Base-by-base conservation (phyloP, 2,113 vertebrate species). In the Protobothrops mucrosquamatus region DNA sequence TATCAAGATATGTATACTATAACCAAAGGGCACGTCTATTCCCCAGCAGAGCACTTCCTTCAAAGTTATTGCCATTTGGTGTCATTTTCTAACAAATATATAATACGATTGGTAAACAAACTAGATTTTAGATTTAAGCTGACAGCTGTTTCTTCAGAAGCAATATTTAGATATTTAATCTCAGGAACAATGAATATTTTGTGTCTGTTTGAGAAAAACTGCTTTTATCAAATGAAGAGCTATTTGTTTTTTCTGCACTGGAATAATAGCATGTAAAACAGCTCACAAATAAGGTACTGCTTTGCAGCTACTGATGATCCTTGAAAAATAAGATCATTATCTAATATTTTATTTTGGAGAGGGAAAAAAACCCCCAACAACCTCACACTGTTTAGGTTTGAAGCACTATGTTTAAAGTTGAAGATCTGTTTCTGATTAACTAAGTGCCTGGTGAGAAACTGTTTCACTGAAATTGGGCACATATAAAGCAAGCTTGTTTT, bases 11-110 rank as follows among this genome's bases (percentile, higher is more conserved):
- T 97, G 97, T 98, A 97, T 96, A 97, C 96, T 98, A 97, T 97
- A 98, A 98, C 98, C 98, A 98, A 98, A 97, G 97, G 98, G 98
- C 98, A 98, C 98, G 97, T 97, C 97, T 97, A 97, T 97, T 97
- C 97, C 98, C 98, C 98, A 95, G 96, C 98, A 98, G 98, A 98
- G 98, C 98, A 98, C 98, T 98, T 98, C 98, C 97, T 97, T 97
- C 98, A 97, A 98, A 99, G 98, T 98, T 98, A 98, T 98, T 98
- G 98, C 98, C 95, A 97, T 97, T 98, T 98, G 98, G 97, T 98
- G 98, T 98, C 98, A 98, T 98, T 98, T 98, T 97, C 97, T 97
- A 97, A 98, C 97, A 96, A 97, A 97, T 98, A 98, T 97, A 98
- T 98, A 97, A 97, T 98, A 97, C 95, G 97, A 96, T 95, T 96